These are phyloP conservation scores for Sebastes trivittatus DNA, from an alignment of 2,797 vertebrate species.

Conservation along the genomic window DNA sequence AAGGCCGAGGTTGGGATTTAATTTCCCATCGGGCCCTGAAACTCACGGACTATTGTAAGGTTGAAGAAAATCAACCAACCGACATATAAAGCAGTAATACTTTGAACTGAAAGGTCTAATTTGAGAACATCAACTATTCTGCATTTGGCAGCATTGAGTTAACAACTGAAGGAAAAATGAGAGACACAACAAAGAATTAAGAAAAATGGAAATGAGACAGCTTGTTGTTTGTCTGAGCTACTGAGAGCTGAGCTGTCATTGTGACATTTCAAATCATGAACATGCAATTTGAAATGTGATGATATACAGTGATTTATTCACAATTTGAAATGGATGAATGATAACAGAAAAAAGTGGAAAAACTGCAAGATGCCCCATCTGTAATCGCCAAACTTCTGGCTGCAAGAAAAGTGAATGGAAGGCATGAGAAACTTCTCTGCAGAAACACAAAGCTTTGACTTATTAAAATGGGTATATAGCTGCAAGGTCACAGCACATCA, in stretches of 20 bases:
- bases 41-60: background rate
- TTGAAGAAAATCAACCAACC: background rate
- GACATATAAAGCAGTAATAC: background rate
- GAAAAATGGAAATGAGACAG: background rate
- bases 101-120: background rate
- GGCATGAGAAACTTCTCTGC: background rate
- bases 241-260: background rate
- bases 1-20: background rate
- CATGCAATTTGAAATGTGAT: background rate
- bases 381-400: background rate
- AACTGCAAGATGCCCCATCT: background rate
- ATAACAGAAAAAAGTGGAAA: background rate
- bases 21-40: slow-evolving; percentile 25
- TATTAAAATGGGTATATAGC: background rate
- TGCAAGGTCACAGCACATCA: background rate
- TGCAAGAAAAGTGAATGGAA: background rate
- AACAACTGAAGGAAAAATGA: background rate
- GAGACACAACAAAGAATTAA: background rate
- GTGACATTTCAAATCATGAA: background rate
- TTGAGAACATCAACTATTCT: background rate
- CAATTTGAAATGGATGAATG: background rate
- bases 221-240: background rate
- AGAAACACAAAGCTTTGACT: background rate
- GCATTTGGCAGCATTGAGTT: background rate
- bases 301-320: background rate